Base-by-base conservation (phyloP, 2,888 invertebrate species). In the Drosophila mercatorum region DNA sequence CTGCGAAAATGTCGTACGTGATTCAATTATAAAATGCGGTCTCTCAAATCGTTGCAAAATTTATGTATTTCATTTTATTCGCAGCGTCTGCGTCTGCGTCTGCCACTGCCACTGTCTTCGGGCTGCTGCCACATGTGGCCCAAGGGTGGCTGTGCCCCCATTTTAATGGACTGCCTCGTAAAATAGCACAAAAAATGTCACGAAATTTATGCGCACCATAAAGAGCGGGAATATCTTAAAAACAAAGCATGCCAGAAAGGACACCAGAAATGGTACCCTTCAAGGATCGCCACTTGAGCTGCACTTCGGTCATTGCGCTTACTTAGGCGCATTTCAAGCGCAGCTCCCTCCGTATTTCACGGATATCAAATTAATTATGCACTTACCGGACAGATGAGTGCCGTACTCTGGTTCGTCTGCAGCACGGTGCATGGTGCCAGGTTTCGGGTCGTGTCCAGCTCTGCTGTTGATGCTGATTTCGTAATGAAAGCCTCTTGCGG, bases 1-100 rank as follows among this genome's bases (percentile, higher is more conserved):
- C 77, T 81, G 73, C 68, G 82, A 91, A 89, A 91, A 87, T 88
- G 89, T 91, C 90, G 91, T 92, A 92, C 92, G 92, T 92, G 92
- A 92, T 92, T 92, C 92, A 92, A 92, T 92, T 92, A 92, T 92
- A 92, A 92, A 92, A 89, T 92, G 91, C 89, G 92, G 91, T 89
- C 91, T 82, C 91, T 91, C 84, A 91, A 91, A 91, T 91, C 90
- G 91, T 91, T 91, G 90, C 84, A 91, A 91, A 91, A 91, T 91
- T 91, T 91, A 91, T 91, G 88, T 91, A 86, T 91, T 89, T 90
- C 76, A 82, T 91, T 89, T 90, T 87, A 89, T 87, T 91, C 86
- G 75, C 78, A 60, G 64, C 70, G 81, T 80, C 63, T 68, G 72
- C 65, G 66, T 61, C 62, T 61, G 75, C 70, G 78, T 75, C 63